Conservation (phyloP, 64 coral and sea anemone species). For the Porites lutea region DNA sequence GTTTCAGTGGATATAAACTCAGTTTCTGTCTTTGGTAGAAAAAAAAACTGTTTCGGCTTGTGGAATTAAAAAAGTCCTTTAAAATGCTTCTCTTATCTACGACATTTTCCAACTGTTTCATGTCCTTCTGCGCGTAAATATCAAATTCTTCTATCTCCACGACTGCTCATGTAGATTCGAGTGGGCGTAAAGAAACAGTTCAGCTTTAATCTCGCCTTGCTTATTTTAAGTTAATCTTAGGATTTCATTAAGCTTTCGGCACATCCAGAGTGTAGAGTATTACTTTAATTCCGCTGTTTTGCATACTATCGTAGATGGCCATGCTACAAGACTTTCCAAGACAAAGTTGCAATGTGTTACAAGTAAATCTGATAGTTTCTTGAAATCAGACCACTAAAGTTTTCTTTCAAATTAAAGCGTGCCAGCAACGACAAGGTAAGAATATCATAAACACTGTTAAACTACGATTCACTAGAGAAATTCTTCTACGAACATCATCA, state of each 20-base stretch:
- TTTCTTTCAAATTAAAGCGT: too few species aligned
- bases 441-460: too few species aligned
- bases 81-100: too few species aligned
- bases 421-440: too few species aligned
- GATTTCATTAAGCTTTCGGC: constrained; percentile 12
- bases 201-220: not conserved
- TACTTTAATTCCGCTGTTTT: not conserved
- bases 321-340: not conserved
- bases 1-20: too few species aligned
- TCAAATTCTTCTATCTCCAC: not conserved
- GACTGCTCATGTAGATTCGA: not conserved
- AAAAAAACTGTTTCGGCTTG: too few species aligned
- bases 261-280: not conserved
- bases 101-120: not conserved
- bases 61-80: too few species aligned
- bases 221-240: not conserved
- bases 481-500: too few species aligned
- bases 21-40: too few species aligned
- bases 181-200: constrained; percentile 9
- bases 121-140: not conserved
- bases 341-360: not conserved
- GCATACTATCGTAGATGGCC: not conserved
- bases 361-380: too few species aligned
- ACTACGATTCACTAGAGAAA: too few species aligned
- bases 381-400: too few species aligned